phyloP scores from a whole-genome alignment of 2,797 vertebrate species.

The Craterocephalus amniculus region DNA sequence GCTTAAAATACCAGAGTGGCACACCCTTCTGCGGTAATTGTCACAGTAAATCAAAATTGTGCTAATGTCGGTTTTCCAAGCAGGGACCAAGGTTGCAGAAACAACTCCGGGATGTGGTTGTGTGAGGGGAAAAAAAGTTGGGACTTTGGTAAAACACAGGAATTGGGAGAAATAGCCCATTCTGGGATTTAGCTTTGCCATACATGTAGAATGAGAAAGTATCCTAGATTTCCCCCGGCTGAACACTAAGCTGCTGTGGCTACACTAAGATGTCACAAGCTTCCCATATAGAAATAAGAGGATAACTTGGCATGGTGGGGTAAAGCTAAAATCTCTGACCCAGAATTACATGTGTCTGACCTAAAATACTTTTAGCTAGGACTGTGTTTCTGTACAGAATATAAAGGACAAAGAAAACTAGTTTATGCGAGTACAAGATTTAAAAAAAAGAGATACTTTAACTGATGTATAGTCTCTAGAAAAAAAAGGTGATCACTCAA shows the following conservation, averaged over 20 bases:
- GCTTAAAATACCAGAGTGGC: constrained; percentile 51
- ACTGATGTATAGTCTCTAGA: constrained; percentile 14
- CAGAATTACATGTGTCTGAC: constrained; percentile 61
- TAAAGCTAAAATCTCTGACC: constrained; percentile 58
- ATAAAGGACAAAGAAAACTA: constrained; percentile 9
- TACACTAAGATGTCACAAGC: constrained; percentile 57
- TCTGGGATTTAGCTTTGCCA: constrained; percentile 58
- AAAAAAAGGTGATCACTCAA: constrained; percentile 65
- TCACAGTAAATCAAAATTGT: constrained; percentile 63
- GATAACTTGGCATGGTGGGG: constrained; percentile 55
- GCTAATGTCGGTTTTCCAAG: constrained; percentile 60
- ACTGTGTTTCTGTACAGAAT: constrained; percentile 23
- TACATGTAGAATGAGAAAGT: constrained; percentile 53
- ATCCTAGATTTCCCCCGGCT: constrained; percentile 67
- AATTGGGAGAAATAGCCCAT: constrained; percentile 47
- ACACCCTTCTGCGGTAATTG: constrained; percentile 64
- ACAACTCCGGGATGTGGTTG: constrained; percentile 62
- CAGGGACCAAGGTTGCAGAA: constrained; percentile 45
- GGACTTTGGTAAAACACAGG: constrained; percentile 44
- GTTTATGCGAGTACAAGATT: constrained; percentile 13
- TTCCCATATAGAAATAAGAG: constrained; percentile 61
- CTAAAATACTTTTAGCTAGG: constrained; percentile 44
- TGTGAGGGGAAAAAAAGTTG: constrained; percentile 31
- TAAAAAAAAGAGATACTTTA: background rate
- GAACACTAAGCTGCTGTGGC: constrained; percentile 59